Percentiles rank a stretch among this genome's conserved stretches.
phyloP scores from a whole-genome alignment of 2,113 vertebrate genomes.

The Prunella fulvescens region DNA sequence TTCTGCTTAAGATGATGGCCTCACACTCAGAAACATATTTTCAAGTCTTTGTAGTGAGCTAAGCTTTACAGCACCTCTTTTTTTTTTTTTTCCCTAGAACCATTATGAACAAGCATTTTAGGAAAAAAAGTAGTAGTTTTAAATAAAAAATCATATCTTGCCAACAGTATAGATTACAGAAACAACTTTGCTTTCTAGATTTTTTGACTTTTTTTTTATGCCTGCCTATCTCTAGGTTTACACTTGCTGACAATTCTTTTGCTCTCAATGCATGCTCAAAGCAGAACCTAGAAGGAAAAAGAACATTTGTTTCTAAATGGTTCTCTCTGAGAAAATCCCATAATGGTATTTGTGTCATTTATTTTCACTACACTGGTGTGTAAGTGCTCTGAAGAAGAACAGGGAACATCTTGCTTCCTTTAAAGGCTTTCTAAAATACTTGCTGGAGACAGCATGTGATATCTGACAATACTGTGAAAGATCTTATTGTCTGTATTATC shows the following conservation, averaged over 20 bases:
- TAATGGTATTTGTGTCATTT: background rate
- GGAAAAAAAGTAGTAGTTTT: background rate
- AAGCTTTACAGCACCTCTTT: background rate
- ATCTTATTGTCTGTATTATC: background rate
- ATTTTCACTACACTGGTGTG: background rate
- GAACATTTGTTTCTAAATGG: background rate
- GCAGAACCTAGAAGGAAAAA: background rate
- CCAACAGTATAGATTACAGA: background rate
- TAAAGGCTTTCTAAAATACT: background rate
- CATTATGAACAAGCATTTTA: background rate
- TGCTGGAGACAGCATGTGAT: background rate
- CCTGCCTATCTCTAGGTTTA: background rate
- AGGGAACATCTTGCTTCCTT: background rate
- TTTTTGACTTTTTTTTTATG: background rate
- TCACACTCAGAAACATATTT: background rate
- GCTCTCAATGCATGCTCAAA: background rate
- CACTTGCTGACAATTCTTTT: background rate
- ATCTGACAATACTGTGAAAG: background rate
- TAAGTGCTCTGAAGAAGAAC: background rate
- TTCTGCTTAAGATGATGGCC: background rate
- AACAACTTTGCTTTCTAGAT: background rate
- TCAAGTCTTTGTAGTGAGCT: background rate
- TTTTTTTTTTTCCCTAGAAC: accelerated
- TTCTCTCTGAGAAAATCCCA: background rate
- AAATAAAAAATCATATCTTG: background rate